phyloP scores from a whole-genome alignment of 2,797 vertebrate genomes.

The Scolopax rusticola region DNA sequence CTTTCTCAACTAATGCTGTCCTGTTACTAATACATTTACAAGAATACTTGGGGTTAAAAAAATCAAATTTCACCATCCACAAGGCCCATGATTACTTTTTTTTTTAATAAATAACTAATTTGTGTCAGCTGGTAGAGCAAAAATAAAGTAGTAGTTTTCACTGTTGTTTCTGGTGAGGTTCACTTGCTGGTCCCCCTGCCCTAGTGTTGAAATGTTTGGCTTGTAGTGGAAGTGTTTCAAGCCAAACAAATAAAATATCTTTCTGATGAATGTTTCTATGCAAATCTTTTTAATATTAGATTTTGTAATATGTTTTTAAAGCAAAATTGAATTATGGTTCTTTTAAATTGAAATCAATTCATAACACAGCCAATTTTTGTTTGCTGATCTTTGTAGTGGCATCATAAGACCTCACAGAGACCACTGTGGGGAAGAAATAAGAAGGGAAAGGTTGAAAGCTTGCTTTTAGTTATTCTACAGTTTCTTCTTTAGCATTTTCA shows the following conservation, averaged over 20 bases:
- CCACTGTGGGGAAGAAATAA: not conserved
- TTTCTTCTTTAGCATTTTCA: conserved; percentile 10
- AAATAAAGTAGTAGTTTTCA: conserved; percentile 46
- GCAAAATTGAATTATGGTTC: conserved; percentile 58
- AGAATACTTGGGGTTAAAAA: conserved; percentile 10
- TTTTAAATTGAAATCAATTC: conserved; percentile 57
- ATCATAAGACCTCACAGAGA: conserved; percentile 22
- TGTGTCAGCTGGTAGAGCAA: conserved; percentile 56
- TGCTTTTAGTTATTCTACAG: not conserved
- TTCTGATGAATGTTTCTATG: conserved; percentile 69
- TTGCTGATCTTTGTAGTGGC: conserved; percentile 32
- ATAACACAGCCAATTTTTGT: conserved; percentile 3
- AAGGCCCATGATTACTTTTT: not conserved
- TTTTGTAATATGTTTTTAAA: conserved; percentile 70
- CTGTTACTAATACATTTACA: not conserved
- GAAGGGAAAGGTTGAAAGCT: conserved; percentile 18
- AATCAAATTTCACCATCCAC: not conserved
- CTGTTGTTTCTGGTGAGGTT: conserved; percentile 63
- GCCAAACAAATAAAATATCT: conserved; percentile 71
- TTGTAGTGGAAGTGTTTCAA: conserved; percentile 70
- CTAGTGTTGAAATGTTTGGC: conserved; percentile 61
- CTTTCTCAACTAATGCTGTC: not conserved
- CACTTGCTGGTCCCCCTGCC: conserved; percentile 47
- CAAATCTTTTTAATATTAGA: conserved; percentile 59
- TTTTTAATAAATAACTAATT: conserved; percentile 4